Evolutionary conservation across 2,797 vertebrate genomes (phyloP).

Genomic region (Argentina silus): DNA sequence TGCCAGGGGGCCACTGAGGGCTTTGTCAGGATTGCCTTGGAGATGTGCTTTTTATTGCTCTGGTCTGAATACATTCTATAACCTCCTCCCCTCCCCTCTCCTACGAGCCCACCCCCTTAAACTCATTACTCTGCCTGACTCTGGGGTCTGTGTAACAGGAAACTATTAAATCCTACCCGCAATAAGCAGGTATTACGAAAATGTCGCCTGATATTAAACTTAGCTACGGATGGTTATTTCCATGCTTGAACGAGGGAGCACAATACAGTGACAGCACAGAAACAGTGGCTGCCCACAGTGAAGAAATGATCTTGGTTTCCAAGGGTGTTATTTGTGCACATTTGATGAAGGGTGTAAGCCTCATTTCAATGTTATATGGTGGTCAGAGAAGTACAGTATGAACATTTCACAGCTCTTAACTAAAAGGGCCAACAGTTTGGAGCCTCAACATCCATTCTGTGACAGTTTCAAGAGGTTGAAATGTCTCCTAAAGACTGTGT

Average conservation of each 20-base stretch:
- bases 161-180: conserved; percentile 20
- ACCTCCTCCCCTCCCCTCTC: neutral
- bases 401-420: neutral
- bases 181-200: conserved; percentile 36
- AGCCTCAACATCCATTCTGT: conserved; percentile 23
- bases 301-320: neutral
- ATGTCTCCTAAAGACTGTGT: neutral
- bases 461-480: conserved; percentile 34
- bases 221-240: neutral
- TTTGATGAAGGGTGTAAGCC: neutral
- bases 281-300: neutral
- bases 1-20: neutral
- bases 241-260: neutral
- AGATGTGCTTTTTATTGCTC: conserved; percentile 6
- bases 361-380: neutral
- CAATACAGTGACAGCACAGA: neutral
- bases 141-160: conserved; percentile 4
- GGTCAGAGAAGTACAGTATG: neutral
- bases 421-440: conserved; percentile 17
- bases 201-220: conserved; percentile 35
- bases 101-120: conserved; percentile 8
- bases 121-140: conserved; percentile 21
- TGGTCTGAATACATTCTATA: conserved; percentile 7
- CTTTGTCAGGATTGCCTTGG: conserved; percentile 13
- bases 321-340: neutral